phyloP scores from a whole-genome alignment of 1,140 invertebrate species.

The Ceratosolen solmsi region DNA sequence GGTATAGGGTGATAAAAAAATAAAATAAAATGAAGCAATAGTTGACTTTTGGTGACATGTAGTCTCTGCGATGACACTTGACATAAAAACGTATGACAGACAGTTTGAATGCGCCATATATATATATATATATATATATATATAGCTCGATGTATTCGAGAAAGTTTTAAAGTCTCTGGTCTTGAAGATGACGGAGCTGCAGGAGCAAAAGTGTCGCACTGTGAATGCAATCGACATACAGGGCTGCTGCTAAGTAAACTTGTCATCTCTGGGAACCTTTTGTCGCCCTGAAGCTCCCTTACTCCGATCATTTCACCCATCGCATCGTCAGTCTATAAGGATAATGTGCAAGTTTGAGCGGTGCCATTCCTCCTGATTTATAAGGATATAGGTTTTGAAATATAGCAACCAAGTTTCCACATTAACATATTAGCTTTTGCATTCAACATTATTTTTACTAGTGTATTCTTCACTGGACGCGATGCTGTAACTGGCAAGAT shows the following conservation, averaged over 20 bases:
- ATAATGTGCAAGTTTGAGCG: conserved; percentile 34
- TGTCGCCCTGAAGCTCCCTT: background rate
- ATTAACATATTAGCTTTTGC: background rate
- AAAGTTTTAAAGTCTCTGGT: conserved; percentile 9
- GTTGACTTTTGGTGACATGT: background rate
- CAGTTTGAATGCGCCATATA: background rate
- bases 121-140: too few species aligned
- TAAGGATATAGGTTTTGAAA: background rate
- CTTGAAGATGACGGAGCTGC: background rate
- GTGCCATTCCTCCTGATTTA: background rate
- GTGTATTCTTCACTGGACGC: too few species aligned
- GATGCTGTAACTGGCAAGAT: too few species aligned
- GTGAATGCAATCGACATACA: background rate
- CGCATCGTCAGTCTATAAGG: background rate
- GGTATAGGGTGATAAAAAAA: too few species aligned
- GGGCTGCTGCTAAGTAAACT: conserved; percentile 14
- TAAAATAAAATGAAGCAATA: too few species aligned
- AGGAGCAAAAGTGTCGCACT: background rate
- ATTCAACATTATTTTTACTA: too few species aligned
- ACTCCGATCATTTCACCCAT: background rate
- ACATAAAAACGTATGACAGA: background rate
- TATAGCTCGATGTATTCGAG: background rate
- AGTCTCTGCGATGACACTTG: background rate
- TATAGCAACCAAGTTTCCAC: background rate
- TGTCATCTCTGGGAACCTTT: background rate